A percentile compares a stretch with the other conserved stretches of the same genome.
Conservation (phyloP, 2,888 invertebrate genomes). For the Tachystola acroxantha region DNA sequence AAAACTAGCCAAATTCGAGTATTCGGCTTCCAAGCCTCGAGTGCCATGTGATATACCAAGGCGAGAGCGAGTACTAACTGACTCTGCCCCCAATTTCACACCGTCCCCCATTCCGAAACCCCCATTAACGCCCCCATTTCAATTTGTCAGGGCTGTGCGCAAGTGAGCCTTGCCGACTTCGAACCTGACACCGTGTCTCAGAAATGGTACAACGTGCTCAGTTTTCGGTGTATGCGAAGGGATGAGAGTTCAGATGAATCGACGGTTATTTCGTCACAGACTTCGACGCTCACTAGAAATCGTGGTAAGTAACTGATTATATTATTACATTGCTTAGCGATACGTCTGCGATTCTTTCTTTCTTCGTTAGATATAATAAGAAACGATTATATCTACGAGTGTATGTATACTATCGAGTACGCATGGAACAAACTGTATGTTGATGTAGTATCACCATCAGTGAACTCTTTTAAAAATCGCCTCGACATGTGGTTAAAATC, state of each 20-base stretch:
- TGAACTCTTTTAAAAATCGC: no score
- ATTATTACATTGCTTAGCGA: no score
- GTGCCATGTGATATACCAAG: slow-evolving; percentile 64
- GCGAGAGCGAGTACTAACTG: slow-evolving; percentile 73
- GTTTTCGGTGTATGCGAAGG: slow-evolving; percentile 75
- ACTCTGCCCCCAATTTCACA: slow-evolving; percentile 17
- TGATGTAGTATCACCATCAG: no score
- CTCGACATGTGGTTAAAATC: no score
- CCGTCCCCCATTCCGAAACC: background rate
- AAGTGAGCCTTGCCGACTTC: slow-evolving; percentile 97
- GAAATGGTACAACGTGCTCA: slow-evolving; percentile 97
- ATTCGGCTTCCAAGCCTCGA: slow-evolving; percentile 63
- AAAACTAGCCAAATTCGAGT: slow-evolving; percentile 75
- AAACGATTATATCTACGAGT: no score
- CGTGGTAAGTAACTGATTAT: no score
- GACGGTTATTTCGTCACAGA: slow-evolving; percentile 97
- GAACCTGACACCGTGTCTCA: slow-evolving; percentile 87
- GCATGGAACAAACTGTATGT: no score
- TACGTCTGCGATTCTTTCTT: no score
- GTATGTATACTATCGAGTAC: no score
- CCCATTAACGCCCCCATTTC: slow-evolving; percentile 10
- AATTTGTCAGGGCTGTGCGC: slow-evolving; percentile 90
- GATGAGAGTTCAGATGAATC: slow-evolving; percentile 98
- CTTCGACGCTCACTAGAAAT: slow-evolving; percentile 95
- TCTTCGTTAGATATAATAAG: no score